A percentile compares a stretch with the other conserved stretches of the same genome.
phyloP scores from a whole-genome alignment of 2,888 invertebrate genomes.

The Melipona beecheii region DNA sequence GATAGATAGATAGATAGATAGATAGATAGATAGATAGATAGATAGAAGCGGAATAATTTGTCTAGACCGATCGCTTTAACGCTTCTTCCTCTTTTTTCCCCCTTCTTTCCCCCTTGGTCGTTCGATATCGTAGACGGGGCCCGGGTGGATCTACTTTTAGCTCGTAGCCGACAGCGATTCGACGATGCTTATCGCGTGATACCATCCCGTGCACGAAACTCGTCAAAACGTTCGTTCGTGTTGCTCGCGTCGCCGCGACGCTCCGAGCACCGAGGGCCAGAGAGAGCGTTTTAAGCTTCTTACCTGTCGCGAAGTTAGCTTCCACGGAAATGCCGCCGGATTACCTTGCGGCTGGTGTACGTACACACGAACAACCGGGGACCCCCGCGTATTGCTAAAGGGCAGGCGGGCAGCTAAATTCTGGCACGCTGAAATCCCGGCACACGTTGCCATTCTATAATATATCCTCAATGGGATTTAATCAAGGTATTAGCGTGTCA shows the following conservation, averaged over 20 bases:
- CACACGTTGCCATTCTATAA: slow-evolving; percentile 12
- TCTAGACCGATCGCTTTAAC: neutral
- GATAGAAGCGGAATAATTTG: neutral
- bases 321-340: slow-evolving; percentile 51
- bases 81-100: neutral
- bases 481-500: slow-evolving; percentile 26
- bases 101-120: neutral
- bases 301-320: slow-evolving; percentile 56
- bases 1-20: too few relatives aligned
- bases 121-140: slow-evolving; percentile 16
- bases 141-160: slow-evolving; percentile 24
- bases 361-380: slow-evolving; percentile 20
- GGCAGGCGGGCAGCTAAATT: slow-evolving; percentile 21
- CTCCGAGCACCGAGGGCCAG: slow-evolving; percentile 13
- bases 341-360: slow-evolving; percentile 45
- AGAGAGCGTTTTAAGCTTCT: slow-evolving; percentile 46
- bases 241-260: slow-evolving; percentile 24
- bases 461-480: slow-evolving; percentile 27
- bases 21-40: too few relatives aligned
- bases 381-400: slow-evolving; percentile 12
- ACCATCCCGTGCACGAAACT: slow-evolving; percentile 42
- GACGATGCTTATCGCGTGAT: slow-evolving; percentile 55
- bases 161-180: slow-evolving; percentile 21
- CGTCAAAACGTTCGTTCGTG: slow-evolving; percentile 46
- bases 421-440: slow-evolving; percentile 1